Evolutionary conservation across 1,140 invertebrate genomes (phyloP), one percentile per base, ranked within the genome.

Genomic region (Asobara japonica): DNA sequence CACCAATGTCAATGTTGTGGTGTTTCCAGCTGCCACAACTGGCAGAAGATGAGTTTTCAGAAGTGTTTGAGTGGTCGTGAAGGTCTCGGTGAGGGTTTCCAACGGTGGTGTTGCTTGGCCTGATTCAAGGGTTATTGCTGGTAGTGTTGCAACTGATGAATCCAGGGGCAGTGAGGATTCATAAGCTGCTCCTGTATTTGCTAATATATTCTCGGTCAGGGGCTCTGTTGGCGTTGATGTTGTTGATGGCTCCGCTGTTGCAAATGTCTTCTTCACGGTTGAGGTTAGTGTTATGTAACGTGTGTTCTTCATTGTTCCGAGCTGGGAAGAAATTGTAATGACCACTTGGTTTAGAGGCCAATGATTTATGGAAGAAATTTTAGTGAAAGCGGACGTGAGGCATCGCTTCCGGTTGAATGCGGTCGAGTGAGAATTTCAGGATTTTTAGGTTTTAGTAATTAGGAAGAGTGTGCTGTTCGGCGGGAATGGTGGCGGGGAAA

Each of bases 1-100:
- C 1, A 95, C 93, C 29, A 97, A 87, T 0, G 95, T 96, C 71
- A 94, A 88, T 61, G 90, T 92, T 11, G 90, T 91, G 0, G 94
- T 94, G 74, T 94, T 90, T 48, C 91, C 92, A 7, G 89, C 90
- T 25, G 91, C 91, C 10, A 96, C 88, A 0, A 96, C 91, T 0
- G 95, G 95, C 56, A 97, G 85, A 66, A 97, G 91, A 77, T 96
- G 94, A 0, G 95, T 96, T 81, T 96, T 96, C 1, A 96, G 84
- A 85, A 96, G 91, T 0, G 92, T 91, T 84, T 96, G 94, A 0
- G 94, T 96, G 4, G 95, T 96, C 71, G 94, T 96, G 86, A 96
- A 96, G 0, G 94, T 95, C 86, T 97, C 95, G 0, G 94, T 96
- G n/a, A 95, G 87, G 0, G 94, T 97, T 87, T 96, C 94, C 65